These are phyloP conservation scores for Palloptera scutellata DNA, from an alignment of 2,888 invertebrate species.

Conservation along the genomic window DNA sequence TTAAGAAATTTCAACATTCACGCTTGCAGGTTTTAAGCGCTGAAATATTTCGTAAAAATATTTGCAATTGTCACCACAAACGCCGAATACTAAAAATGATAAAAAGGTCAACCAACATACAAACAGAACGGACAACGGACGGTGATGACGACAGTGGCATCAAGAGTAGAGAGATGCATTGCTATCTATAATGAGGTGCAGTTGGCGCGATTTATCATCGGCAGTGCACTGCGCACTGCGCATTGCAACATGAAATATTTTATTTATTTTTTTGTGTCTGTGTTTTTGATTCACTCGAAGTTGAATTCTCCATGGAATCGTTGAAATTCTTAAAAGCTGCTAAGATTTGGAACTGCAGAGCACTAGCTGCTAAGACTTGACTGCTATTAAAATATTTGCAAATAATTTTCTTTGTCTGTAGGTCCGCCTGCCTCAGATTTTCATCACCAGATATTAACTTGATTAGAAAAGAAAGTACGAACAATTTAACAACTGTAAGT, in stretches of 20 bases:
- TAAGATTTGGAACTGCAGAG: neutral
- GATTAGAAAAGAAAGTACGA: no score
- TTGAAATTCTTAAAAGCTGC: neutral
- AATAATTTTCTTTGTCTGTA: no score
- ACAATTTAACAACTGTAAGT: no score
- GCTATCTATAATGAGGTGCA: no score
- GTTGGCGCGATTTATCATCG: neutral
- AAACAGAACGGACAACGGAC: neutral
- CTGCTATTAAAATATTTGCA: no score
- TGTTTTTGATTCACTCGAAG: neutral
- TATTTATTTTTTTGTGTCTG: neutral
- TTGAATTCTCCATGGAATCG: neutral
- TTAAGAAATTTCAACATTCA: slow-evolving; percentile 13
- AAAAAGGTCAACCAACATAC: neutral
- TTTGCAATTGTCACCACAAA: slow-evolving; percentile 30
- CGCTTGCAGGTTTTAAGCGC: slow-evolving; percentile 21
- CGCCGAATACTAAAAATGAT: neutral
- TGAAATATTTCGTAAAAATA: slow-evolving; percentile 34
- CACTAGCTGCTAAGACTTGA: neutral
- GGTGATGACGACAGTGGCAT: no score
- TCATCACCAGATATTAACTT: no score
- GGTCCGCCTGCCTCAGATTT: no score
- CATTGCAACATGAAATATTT: slow-evolving; percentile 2
- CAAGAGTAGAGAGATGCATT: no score
- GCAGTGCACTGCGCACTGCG: neutral